These are phyloP conservation scores for Lasioglossum leucozonium DNA, from an alignment of 2,888 invertebrate genomes.

Conservation along the genomic window DNA sequence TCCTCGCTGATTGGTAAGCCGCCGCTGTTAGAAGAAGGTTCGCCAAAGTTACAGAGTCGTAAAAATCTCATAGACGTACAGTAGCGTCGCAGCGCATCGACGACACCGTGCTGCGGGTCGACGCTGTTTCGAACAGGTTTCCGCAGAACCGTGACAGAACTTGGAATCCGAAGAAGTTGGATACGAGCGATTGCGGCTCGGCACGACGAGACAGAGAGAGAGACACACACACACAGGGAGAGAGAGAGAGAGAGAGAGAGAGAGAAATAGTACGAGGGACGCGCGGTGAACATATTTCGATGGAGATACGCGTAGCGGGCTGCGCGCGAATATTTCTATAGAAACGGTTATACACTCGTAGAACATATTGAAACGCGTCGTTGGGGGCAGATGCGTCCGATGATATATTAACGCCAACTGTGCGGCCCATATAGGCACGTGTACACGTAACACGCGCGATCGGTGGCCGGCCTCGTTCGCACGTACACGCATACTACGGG, in stretches of 20 bases:
- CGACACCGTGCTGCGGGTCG: not conserved
- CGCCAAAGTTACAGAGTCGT: not conserved
- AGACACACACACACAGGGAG: too few relatives aligned
- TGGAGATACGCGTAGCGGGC: slow-evolving; percentile 40
- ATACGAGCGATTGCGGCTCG: not conserved
- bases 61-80: not conserved
- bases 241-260: too few relatives aligned
- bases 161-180: not conserved
- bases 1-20: not conserved
- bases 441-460: slow-evolving; percentile 38
- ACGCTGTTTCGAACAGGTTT: not conserved
- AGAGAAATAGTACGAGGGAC: slow-evolving; percentile 17
- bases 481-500: slow-evolving; percentile 64
- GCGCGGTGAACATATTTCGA: slow-evolving; percentile 43
- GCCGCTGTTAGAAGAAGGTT: not conserved
- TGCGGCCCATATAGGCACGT: slow-evolving; percentile 78
- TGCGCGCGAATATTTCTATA: slow-evolving; percentile 78
- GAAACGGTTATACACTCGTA: slow-evolving; percentile 76
- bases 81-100: not conserved
- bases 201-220: too few relatives aligned
- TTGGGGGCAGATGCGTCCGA: slow-evolving; percentile 84
- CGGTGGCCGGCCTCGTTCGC: slow-evolving; percentile 34
- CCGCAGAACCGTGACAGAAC: not conserved
- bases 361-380: slow-evolving; percentile 84
- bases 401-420: slow-evolving; percentile 85